Evolutionary conservation across 2,797 vertebrate genomes (phyloP), one percentile per base, ranked within the genome.

Genomic region (Pseudopleuronectes americanus): DNA sequence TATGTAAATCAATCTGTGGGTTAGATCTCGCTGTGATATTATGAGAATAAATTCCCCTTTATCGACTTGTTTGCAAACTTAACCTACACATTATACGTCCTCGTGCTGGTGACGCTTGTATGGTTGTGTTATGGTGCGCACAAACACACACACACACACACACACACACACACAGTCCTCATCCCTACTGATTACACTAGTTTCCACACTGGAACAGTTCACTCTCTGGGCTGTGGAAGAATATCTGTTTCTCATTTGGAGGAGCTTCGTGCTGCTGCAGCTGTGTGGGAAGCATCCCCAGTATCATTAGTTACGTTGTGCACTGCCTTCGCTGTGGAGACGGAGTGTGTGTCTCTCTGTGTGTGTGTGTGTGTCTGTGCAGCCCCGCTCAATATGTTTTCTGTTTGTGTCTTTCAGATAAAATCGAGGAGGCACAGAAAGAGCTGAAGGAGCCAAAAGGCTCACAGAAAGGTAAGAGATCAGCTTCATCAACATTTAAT

Each of bases 341-440:
- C 6, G 48, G 41, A 14, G 41, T 73, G 33, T 48, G 54, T 53
- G 28, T 61, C 60, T 24, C 9, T 70, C 41, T 64, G 61, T 56
- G 12, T 48, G 54, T 54, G 41, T 64, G 49, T 64, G 61, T 54
- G 12, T 48, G 9, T 71, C 43, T 64, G 61, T 57, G 48, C 28
- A 43, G 21, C 3, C 17, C 41, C 24, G 49, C 19, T 87, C 21
- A 84, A 81, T 60, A 77, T 45, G 58, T 14, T 68, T 23, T 89
- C 80, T 87, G 79, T 83, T 76, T 77, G 90, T 95, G 67, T 89
- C 65, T 92, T 92, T 6, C 94, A 99, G 98, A 99, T 84, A 99
- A 99, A 96, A 99, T 99, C 74, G 96, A 99, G 94, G 98, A 99
- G 93, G 98, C 97, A 87, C 97, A 99, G 92, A 99, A 99, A 85